Evolutionary conservation across 2,797 vertebrate genomes (phyloP).

Genomic region (Cossypha heuglini): DNA sequence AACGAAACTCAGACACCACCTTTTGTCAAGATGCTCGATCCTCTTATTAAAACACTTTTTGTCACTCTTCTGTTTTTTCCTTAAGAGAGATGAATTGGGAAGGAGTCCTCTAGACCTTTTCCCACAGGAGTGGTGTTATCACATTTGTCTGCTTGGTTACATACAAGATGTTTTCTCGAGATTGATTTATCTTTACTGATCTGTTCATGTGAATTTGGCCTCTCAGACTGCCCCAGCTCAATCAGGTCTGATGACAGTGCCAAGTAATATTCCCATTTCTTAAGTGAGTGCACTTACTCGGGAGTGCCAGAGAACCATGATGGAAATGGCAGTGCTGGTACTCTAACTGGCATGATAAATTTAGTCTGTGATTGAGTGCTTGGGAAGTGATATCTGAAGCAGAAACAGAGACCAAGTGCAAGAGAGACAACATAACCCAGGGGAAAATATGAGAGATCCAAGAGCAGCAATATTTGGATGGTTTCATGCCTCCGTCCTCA

Average conservation of each 20-base stretch:
- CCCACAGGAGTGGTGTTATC: neutral
- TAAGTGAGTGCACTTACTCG: neutral
- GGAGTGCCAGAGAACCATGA: neutral
- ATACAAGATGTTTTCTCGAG: neutral
- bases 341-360: neutral
- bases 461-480: neutral
- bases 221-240: neutral
- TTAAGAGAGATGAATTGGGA: neutral
- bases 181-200: neutral
- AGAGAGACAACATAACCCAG: neutral
- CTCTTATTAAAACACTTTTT: neutral
- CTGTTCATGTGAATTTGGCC: neutral
- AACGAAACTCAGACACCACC: neutral
- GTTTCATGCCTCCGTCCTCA: neutral
- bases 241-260: neutral
- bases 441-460: neutral
- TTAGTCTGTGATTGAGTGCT: neutral
- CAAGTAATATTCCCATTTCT: neutral
- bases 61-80: neutral
- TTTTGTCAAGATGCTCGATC: neutral
- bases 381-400: neutral
- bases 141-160: neutral
- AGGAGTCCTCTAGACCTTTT: neutral
- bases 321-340: neutral
- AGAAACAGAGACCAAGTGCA: neutral